A percentile compares a stretch with the other conserved stretches of the same genome.
Conservation (phyloP, 2,113 vertebrate genomes). For the Ifrita kowaldi region DNA sequence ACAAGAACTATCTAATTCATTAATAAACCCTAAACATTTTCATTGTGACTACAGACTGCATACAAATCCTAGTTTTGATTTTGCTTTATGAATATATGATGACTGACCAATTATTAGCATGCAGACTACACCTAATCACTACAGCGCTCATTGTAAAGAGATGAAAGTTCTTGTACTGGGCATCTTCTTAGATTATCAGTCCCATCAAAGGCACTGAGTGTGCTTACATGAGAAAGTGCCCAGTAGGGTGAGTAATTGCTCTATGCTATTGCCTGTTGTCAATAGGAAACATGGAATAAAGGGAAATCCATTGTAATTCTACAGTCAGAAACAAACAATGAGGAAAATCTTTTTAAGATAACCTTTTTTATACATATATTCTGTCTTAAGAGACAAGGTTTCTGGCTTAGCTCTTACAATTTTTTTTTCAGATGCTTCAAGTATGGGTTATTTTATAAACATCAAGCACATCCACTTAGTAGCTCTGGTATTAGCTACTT, state of each 20-base stretch:
- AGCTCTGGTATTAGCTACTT: background rate
- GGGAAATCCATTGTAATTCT: background rate
- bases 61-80: accelerated
- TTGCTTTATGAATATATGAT: background rate
- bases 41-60: background rate
- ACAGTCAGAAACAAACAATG: background rate
- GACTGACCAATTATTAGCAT: background rate
- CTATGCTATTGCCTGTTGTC: background rate
- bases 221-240: background rate
- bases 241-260: slow-evolving; percentile 48
- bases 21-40: background rate
- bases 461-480: background rate
- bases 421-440: background rate
- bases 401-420: background rate
- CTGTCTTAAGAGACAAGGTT: background rate
- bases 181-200: background rate
- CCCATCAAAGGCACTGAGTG: background rate
- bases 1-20: background rate
- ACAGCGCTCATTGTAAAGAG: background rate
- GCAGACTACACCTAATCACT: background rate
- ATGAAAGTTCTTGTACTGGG: background rate
- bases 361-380: background rate
- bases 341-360: background rate
- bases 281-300: background rate
- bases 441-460: background rate